These are phyloP conservation scores for Encarsia formosa DNA, from an alignment of 2,888 invertebrate species.

Conservation along the genomic window DNA sequence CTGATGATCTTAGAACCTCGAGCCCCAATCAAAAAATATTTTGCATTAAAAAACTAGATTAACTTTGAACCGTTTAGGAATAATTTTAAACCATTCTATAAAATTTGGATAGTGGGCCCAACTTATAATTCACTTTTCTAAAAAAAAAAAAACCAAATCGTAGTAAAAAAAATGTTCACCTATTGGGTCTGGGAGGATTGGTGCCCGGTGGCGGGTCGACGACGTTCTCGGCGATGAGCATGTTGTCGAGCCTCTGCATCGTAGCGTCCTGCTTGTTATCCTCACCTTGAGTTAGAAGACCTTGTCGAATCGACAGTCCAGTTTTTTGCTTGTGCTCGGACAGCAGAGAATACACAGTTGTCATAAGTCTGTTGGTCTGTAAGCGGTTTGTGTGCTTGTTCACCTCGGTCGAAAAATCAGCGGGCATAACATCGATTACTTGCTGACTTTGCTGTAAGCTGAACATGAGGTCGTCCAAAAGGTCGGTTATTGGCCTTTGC, in stretches of 20 bases:
- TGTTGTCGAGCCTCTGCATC: conserved; percentile 97
- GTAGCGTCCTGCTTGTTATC: conserved; percentile 97
- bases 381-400: conserved; percentile 2
- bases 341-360: conserved; percentile 7
- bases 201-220: conserved; percentile 77
- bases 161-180: neutral
- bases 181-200: neutral
- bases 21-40: neutral
- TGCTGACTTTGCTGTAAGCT: too few species aligned
- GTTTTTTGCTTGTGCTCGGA: conserved; percentile 19
- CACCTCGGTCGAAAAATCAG: too few species aligned
- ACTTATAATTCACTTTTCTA: neutral
- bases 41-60: neutral
- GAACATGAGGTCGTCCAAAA: too few species aligned
- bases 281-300: conserved; percentile 96
- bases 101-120: too few species aligned
- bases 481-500: too few species aligned
- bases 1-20: too few species aligned
- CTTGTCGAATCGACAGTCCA: conserved; percentile 79
- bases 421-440: too few species aligned
- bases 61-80: too few species aligned
- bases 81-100: too few species aligned
- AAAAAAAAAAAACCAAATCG: neutral
- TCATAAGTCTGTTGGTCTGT: conserved; percentile 3
- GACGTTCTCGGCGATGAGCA: conserved; percentile 97